A percentile compares a stretch with the other conserved stretches of the same genome.
phyloP scores from a whole-genome alignment of 2,113 vertebrate species.

The Lucifuga dentata region DNA sequence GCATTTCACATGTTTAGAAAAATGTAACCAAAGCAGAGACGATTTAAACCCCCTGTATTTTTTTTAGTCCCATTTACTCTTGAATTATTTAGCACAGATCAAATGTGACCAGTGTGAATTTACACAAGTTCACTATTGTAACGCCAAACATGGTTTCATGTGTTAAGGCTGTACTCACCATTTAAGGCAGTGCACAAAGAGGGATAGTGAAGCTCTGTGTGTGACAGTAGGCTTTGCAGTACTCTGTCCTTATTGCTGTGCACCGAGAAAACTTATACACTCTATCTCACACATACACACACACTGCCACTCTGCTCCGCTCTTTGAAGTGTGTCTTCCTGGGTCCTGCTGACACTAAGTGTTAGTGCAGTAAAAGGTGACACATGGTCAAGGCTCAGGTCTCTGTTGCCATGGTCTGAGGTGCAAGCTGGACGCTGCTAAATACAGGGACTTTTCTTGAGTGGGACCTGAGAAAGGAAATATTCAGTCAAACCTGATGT shows the following conservation, averaged over 20 bases:
- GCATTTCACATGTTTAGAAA: not conserved
- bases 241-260: constrained; percentile 3
- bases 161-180: constrained; percentile 34
- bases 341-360: constrained; percentile 34
- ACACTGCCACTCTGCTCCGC: not conserved
- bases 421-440: constrained; percentile 15
- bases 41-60: not conserved
- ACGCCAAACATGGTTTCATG: not conserved
- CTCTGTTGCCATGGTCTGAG: constrained; percentile 36
- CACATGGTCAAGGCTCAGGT: constrained; percentile 55
- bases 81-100: not conserved
- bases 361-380: constrained; percentile 62
- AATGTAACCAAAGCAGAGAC: not conserved
- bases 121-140: not conserved
- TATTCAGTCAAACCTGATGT: too few relatives aligned
- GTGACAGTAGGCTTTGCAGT: constrained; percentile 18
- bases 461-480: not conserved
- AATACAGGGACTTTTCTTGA: not conserved
- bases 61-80: not conserved
- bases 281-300: constrained; percentile 7
- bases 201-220: constrained; percentile 27
- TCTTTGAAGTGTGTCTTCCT: constrained; percentile 62
- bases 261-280: not conserved
- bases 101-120: constrained; percentile 3
- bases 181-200: constrained; percentile 28